Conservation (phyloP, 2,113 vertebrate species). For the Bungarus multicinctus region DNA sequence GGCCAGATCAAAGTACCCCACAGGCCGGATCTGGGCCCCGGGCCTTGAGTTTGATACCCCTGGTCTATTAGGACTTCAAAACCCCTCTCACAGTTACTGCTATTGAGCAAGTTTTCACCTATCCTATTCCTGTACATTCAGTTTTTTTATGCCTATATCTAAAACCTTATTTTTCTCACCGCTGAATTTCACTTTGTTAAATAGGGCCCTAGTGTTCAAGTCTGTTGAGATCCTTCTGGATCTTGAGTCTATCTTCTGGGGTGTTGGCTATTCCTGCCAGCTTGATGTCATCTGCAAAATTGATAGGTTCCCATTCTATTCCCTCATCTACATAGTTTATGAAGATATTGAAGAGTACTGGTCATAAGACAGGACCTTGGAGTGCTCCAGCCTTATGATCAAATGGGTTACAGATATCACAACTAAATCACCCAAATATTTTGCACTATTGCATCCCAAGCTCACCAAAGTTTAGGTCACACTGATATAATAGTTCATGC, state of each 20-base stretch:
- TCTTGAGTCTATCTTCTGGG: background rate
- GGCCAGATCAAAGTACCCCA: too few species aligned
- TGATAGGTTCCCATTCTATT: background rate
- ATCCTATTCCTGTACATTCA: background rate
- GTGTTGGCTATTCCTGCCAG: background rate
- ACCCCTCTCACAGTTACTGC: background rate
- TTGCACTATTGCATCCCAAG: background rate
- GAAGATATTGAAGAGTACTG: too few species aligned
- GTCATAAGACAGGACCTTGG: too few species aligned
- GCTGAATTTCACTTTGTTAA: background rate
- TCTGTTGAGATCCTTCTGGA: background rate
- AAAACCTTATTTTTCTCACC: background rate
- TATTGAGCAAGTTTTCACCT: background rate
- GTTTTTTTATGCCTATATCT: background rate
- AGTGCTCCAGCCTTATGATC: background rate
- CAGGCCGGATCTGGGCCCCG: too few species aligned
- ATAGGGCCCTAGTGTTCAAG: background rate
- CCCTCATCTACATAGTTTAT: background rate
- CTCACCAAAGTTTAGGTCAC: background rate
- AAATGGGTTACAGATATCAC: background rate
- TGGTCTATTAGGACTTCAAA: background rate
- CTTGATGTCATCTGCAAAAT: background rate
- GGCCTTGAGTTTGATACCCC: too few species aligned
- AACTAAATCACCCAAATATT: background rate
- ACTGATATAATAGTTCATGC: background rate